Evolutionary conservation across 2,113 vertebrate species (phyloP), one percentile per base, ranked within the genome.

Genomic region (Cervus canadensis): DNA sequence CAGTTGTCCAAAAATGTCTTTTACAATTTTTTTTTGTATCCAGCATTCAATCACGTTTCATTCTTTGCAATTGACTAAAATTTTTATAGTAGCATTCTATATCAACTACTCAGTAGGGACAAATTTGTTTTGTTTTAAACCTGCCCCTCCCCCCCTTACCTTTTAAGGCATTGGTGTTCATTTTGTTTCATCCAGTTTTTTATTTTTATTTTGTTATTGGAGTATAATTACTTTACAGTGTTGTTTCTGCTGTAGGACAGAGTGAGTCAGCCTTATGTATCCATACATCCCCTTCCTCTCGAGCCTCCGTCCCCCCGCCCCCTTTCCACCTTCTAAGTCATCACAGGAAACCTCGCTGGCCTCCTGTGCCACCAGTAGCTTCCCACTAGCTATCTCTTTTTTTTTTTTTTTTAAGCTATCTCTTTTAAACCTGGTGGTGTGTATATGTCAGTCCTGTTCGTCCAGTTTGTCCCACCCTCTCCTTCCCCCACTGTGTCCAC

Each of bases 111-210:
- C 54, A 50, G 2, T n/a, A 92, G 36, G 52, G 30, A 64, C 23
- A 87, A 30, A 59, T 83, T 45, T 83, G 67, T 52, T 93, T 93
- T 91, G 15, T 87, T 33, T 82, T 43, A 56, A 48, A 36, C 81
- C 33, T 36, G 21, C 11, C 11, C 2, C 6, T 4, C 11, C 1
- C 6, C 6, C 4, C 11, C 0, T 4, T 19, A 28, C 15, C 21
- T 79, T 87, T 82, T 12, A 52, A 71, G n/a, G 10, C 40, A 52
- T 23, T 15, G 1, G 7, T 79, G 10, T 52, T 95, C n/a, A 60
- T 62, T 89, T 85, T 43, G 16, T 81, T 95, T 87, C 16, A 78
- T 33, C 30, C 45, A 28, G 1, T 10, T 36, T 71, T 43, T 43
- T 74, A 19, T 36, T 76, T 76, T 76, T 7, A 43, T 26, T 74